Evolutionary conservation across 1,140 invertebrate genomes (phyloP), one percentile per base, ranked within the genome.

Genomic region (Drosophila orena): DNA sequence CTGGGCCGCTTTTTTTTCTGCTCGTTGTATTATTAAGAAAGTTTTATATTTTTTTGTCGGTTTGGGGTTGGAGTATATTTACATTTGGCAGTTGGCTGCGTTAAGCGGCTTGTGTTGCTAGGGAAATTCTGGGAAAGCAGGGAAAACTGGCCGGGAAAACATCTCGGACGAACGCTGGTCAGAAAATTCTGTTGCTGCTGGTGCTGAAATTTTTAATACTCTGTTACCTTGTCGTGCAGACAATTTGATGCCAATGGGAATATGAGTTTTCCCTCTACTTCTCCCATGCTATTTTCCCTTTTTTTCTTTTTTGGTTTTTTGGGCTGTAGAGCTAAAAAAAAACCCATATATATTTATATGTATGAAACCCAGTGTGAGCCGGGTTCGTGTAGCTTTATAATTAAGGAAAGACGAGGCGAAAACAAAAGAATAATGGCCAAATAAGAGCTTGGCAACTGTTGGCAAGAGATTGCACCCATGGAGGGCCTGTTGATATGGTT

Each of bases 151-250:
- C n/a, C 35, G 20, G 30, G 53, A 20, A 46, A 55, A 55, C 35
- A 37, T 69, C 73, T 66, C 71, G 46, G 59, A 35, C 42, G 34
- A 43, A 27, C 50, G 44, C 15, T 78, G 81, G 81, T 86, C 81
- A 85, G 72, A 68, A 73, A 77, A 80, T 59, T 59, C 61, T 59
- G 71, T 57, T 81, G 79, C 24, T 57, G 58, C 47, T 66, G 74
- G 78, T 86, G 83, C 65, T 88, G 79, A 86, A 86, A 88, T 81
- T 88, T 78, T 88, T 88, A 86, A 88, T 88, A 88, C 78, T 81
- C 74, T 86, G 78, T 85, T 85, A 85, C 81, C 81, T 86, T 88
- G 65, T 79, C 81, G 46, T 73, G 78, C 79, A 86, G 81, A 86
- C 81, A 81, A 86, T 88, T 86, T 86, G 70, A 75, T 88, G 81